These are phyloP conservation scores for Silurus aristotelis DNA, from an alignment of 2,797 vertebrate species.

Conservation along the genomic window DNA sequence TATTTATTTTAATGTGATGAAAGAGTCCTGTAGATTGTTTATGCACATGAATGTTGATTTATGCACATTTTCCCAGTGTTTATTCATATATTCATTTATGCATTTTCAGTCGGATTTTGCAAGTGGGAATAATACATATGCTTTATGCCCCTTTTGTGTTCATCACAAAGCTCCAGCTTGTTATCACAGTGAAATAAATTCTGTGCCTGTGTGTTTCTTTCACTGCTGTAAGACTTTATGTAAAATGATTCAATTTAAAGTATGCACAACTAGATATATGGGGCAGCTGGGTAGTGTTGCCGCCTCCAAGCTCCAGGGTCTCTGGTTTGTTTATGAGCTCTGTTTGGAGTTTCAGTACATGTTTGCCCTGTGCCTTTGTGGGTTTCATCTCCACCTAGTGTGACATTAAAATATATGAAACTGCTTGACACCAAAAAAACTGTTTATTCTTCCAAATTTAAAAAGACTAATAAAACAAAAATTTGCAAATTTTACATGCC, in stretches of 20 bases:
- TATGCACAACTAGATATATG: not conserved
- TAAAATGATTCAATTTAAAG: not conserved
- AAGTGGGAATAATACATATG: not conserved
- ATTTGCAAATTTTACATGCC: not conserved
- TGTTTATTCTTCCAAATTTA: not conserved
- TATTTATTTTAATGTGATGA: not conserved
- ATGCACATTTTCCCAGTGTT: not conserved
- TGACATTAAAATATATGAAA: not conserved
- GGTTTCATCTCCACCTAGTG: not conserved
- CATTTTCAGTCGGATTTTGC: not conserved
- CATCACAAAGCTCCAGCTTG: not conserved
- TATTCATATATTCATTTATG: slow-evolving; percentile 16
- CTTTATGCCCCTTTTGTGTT: slow-evolving; percentile 9
- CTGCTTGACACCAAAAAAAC: not conserved
- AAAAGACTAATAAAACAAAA: not conserved
- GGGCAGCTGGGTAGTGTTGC: not conserved
- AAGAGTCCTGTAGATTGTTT: not conserved
- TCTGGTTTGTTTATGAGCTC: not conserved
- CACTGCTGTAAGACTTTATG: not conserved
- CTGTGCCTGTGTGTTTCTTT: slow-evolving; percentile 1
- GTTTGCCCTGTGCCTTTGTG: not conserved
- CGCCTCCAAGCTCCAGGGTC: not conserved
- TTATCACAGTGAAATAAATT: not conserved
- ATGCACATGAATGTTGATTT: slow-evolving; percentile 1
- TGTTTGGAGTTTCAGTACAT: not conserved